A percentile compares a stretch with the other conserved stretches of the same genome.
Conservation (phyloP, 2,113 vertebrate genomes). For the Callospermophilus lateralis region DNA sequence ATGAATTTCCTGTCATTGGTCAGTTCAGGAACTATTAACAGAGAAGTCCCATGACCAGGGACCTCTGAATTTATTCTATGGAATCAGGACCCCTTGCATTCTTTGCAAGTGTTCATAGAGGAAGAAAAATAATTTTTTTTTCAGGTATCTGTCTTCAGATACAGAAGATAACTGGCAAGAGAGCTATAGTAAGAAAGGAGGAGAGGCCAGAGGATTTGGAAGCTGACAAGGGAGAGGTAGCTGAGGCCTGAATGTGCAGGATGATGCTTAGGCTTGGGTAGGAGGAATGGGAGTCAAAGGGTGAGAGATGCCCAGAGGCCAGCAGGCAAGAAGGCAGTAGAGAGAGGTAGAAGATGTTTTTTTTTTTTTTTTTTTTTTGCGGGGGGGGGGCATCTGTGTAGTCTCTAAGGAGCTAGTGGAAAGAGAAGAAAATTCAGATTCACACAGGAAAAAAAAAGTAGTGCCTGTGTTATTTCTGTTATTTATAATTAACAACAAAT, state of each 20-base stretch:
- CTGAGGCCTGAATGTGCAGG: background rate
- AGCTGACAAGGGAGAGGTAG: constrained; percentile 35
- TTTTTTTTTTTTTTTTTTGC: no score
- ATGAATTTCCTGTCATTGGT: constrained; percentile 59
- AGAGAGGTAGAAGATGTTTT: background rate
- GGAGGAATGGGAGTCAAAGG: background rate
- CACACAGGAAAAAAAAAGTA: background rate
- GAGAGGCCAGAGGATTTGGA: background rate
- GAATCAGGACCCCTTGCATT: background rate
- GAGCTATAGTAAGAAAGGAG: background rate
- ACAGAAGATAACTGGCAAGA: background rate
- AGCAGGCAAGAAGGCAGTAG: background rate
- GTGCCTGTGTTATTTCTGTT: background rate
- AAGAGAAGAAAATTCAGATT: constrained; percentile 1
- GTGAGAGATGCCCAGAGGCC: background rate
- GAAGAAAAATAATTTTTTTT: background rate
- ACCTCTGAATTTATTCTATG: background rate
- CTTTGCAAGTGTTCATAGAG: constrained; percentile 55
- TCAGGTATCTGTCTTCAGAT: no score
- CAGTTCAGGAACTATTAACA: constrained; percentile 60
- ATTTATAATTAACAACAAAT: background rate
- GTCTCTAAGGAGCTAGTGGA: background rate
- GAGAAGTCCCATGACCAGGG: background rate
- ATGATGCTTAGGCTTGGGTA: background rate
- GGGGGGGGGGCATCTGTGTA: background rate